These are phyloP conservation scores for Acronicta psi DNA, from an alignment of 2,888 invertebrate species.

Conservation along the genomic window DNA sequence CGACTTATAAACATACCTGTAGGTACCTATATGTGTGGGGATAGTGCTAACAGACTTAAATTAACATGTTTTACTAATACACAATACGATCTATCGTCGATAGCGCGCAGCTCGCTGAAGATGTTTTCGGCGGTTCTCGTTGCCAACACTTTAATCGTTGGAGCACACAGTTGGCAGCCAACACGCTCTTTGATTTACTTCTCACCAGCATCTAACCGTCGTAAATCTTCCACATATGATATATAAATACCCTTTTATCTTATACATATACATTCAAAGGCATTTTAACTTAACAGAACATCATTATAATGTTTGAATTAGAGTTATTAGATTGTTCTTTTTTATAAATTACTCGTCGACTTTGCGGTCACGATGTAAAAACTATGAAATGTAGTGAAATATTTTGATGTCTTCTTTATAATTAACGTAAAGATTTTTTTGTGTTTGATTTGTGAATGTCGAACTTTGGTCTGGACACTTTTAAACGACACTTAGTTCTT, in stretches of 20 bases:
- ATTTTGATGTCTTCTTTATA: slow-evolving; percentile 40
- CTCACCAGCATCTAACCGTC: slow-evolving; percentile 77
- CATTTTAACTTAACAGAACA: slow-evolving; percentile 58
- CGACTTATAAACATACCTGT: background rate
- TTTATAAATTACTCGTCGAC: slow-evolving; percentile 57
- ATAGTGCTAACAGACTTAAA: slow-evolving; percentile 65
- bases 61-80: slow-evolving; percentile 68
- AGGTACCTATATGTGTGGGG: slow-evolving; percentile 16
- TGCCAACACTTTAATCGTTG: slow-evolving; percentile 82
- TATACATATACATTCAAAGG: slow-evolving; percentile 45
- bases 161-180: slow-evolving; percentile 79
- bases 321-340: slow-evolving; percentile 22
- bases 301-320: slow-evolving; percentile 56
- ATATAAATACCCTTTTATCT: slow-evolving; percentile 56
- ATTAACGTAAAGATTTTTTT: background rate
- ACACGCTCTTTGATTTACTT: slow-evolving; percentile 82
- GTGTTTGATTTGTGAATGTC: too few species aligned
- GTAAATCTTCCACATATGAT: slow-evolving; percentile 68
- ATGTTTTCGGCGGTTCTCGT: slow-evolving; percentile 69
- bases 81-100: slow-evolving; percentile 67
- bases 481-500: too few species aligned
- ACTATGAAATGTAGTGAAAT: slow-evolving; percentile 33
- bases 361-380: slow-evolving; percentile 37
- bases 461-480: too few species aligned
- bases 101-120: slow-evolving; percentile 67